These are phyloP conservation scores for Apamea crenata DNA, from an alignment of 2,888 invertebrate species.

Conservation along the genomic window DNA sequence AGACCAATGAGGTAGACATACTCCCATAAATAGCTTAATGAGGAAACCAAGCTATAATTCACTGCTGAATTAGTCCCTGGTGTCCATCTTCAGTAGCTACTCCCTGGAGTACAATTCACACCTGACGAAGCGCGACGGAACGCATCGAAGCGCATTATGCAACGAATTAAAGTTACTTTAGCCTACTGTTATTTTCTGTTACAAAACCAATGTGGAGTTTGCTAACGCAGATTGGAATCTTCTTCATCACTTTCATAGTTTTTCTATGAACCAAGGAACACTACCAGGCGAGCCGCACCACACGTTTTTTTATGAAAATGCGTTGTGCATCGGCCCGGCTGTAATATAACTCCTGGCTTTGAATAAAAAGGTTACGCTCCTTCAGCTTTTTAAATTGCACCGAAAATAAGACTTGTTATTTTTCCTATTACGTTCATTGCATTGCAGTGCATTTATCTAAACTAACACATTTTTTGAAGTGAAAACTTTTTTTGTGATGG, in stretches of 20 bases:
- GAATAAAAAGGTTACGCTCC: not conserved
- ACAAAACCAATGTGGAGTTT: not conserved
- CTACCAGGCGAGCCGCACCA: not conserved
- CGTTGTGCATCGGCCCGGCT: not conserved
- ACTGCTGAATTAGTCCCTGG: conserved; percentile 3
- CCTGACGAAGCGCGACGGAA: conserved; percentile 14
- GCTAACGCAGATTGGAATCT: not conserved
- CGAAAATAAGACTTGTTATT: not conserved
- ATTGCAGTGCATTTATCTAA: not conserved
- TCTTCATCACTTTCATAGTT: not conserved
- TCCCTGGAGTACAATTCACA: conserved; percentile 25
- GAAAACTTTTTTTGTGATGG: no score
- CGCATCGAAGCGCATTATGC: not conserved
- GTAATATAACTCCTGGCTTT: not conserved
- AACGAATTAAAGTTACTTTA: not conserved
- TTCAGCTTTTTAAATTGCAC: not conserved
- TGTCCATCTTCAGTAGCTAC: not conserved
- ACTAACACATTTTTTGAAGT: no score
- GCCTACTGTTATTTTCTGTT: not conserved
- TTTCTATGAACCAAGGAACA: not conserved
- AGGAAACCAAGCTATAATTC: conserved; percentile 14
- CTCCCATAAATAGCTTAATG: conserved; percentile 1
- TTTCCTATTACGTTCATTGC: not conserved
- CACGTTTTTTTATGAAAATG: not conserved
- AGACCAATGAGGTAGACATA: not conserved